Percentiles rank a stretch among this genome's conserved stretches.
Conservation (phyloP, 2,888 invertebrate species). For the Dinocampus coccinellae region DNA sequence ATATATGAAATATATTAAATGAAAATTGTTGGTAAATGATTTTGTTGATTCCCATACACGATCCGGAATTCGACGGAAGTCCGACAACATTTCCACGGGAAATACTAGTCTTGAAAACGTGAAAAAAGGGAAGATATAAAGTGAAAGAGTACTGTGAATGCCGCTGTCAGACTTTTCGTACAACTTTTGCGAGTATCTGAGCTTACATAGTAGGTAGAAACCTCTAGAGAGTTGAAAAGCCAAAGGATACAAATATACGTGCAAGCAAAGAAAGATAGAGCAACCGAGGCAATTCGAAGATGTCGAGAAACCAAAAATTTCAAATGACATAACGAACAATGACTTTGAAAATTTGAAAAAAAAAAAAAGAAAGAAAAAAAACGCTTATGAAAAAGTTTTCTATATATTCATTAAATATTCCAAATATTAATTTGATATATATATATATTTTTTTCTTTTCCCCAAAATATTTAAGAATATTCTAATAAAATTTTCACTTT, state of each 20-base stretch:
- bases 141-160: slow-evolving; percentile 16
- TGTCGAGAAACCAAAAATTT: not conserved
- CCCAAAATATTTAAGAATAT: too few species aligned
- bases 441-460: too few species aligned
- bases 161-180: slow-evolving; percentile 26
- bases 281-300: slow-evolving; percentile 15
- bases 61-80: slow-evolving; percentile 27
- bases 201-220: slow-evolving; percentile 8
- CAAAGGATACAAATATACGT: slow-evolving; percentile 13
- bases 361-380: not conserved
- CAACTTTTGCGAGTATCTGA: slow-evolving; percentile 28
- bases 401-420: too few species aligned
- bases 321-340: slow-evolving; percentile 7
- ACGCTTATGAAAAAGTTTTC: not conserved
- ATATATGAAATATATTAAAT: not conserved
- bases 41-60: not conserved
- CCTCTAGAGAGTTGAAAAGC: slow-evolving; percentile 19
- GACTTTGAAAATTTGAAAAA: not conserved
- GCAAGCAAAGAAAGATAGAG: slow-evolving; percentile 5
- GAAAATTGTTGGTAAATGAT: slow-evolving; percentile 2
- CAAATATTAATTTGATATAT: too few species aligned
- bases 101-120: slow-evolving; percentile 17
- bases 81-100: slow-evolving; percentile 29
- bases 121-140: not conserved
- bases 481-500: too few species aligned